Conservation (phyloP, 2,113 vertebrate species). For the Myotis yumanensis region DNA sequence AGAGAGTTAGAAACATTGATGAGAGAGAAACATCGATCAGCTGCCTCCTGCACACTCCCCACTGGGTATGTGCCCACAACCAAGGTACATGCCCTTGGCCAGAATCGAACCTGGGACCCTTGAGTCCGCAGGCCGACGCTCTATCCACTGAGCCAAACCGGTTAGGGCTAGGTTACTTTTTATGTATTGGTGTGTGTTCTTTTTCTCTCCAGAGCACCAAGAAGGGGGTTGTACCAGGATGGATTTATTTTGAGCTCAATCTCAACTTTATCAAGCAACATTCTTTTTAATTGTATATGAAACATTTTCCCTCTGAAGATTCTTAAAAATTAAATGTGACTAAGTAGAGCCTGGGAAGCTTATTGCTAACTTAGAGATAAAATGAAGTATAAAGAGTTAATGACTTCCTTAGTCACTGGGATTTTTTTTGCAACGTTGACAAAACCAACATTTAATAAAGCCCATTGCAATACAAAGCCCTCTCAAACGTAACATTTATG, state of each 20-base stretch:
- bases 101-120: too few species aligned
- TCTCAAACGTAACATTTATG: neutral
- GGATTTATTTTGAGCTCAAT: conserved; percentile 31
- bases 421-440: neutral
- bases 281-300: conserved; percentile 22
- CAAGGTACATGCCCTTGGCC: too few species aligned
- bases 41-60: too few species aligned
- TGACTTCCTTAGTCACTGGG: neutral
- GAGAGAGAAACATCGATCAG: too few species aligned
- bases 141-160: too few species aligned
- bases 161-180: neutral
- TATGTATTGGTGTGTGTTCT: neutral
- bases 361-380: neutral
- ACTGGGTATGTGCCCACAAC: too few species aligned
- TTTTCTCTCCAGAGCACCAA: conserved; percentile 17
- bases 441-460: neutral
- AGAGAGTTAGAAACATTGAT: too few species aligned
- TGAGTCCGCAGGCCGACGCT: too few species aligned
- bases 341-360: neutral
- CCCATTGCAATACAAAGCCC: neutral
- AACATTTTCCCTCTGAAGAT: conserved; percentile 9
- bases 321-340: conserved; percentile 31
- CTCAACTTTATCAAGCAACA: neutral
- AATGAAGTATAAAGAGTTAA: neutral
- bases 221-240: neutral